These are phyloP conservation scores for Dryocosmus kuriphilus DNA, from an alignment of 2,888 invertebrate species.

Conservation along the genomic window DNA sequence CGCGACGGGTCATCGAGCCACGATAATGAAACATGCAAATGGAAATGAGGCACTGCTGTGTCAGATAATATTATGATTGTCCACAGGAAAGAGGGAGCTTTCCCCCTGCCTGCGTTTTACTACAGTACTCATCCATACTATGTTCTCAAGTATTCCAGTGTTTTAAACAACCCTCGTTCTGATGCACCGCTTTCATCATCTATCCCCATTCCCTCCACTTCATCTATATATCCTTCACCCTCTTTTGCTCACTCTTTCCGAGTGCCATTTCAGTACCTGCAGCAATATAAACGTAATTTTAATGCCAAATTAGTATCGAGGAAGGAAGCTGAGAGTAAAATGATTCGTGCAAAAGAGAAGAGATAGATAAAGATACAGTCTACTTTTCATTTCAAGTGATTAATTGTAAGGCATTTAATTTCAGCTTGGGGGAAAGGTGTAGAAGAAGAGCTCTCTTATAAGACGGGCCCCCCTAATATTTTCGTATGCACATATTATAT, in stretches of 20 bases:
- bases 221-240: constrained; percentile 4
- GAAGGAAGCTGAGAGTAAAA: not conserved
- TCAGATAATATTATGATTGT: constrained; percentile 73
- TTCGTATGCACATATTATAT: too few species aligned
- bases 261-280: constrained; percentile 3
- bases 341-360: not conserved
- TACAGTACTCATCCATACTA: constrained; percentile 16
- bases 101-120: not conserved
- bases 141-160: constrained; percentile 20
- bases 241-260: constrained; percentile 43
- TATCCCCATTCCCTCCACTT: constrained; percentile 20
- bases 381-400: not conserved
- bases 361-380: not conserved
- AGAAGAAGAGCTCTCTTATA: too few species aligned
- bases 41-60: constrained; percentile 68
- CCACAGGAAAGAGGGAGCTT: constrained; percentile 58
- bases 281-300: constrained; percentile 26
- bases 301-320: constrained; percentile 22
- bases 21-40: constrained; percentile 72
- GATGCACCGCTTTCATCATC: constrained; percentile 32
- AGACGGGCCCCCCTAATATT: too few species aligned
- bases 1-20: constrained; percentile 68
- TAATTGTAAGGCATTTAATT: too few species aligned
- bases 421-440: too few species aligned
- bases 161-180: constrained; percentile 29